Evolutionary conservation across 2,113 vertebrate genomes (phyloP), one percentile per base, ranked within the genome.

Genomic region (Atrichornis clamosus): DNA sequence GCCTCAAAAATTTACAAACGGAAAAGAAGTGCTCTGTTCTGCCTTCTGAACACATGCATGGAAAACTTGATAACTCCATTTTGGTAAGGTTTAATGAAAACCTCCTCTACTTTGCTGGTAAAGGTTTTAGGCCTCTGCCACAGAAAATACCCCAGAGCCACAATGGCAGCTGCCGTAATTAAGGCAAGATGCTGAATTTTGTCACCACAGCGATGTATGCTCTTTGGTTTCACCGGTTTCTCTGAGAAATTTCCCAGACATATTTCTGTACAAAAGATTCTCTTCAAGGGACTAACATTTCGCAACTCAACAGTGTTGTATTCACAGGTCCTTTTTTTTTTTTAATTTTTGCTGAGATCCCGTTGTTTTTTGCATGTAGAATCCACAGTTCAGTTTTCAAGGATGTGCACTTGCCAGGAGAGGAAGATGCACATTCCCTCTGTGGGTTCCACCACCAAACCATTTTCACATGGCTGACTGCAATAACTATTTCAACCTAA

Each of bases 131-230:
- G n/a, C 13, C 12, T 53, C 11, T 83, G 5, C 26, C 27, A 30
- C 15, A 55, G 28, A 26, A 20, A 37, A 17, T 6, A 33, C 22
- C 37, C 12, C 26, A 41, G 5, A 49, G 11, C 6, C 53, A 64
- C 62, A 24, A 4, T 0, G 2, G 27, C 41, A 58, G 68, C 46
- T 59, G 21, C 39, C 53, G 9, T 13, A 50, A 70, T 52, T 41
- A 56, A 64, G 46, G 42, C 7, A 60, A 50, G 15, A 39, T 8
- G 17, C 6, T 87, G 32, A 12, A 39, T 72, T 79, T 72, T 37
- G 32, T 21, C 39, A 68, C 15, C 50, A 60, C 8, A 24, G 1
- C 2, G 4, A 33, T 3, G 0, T 2, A 4, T 1, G 0, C 68
- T 60, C 52, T 64, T 72, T 2, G 1, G 8, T 46, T 60, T 72